Evolutionary conservation across 2,113 vertebrate species (phyloP).

Genomic region (Pterocles gutturalis): DNA sequence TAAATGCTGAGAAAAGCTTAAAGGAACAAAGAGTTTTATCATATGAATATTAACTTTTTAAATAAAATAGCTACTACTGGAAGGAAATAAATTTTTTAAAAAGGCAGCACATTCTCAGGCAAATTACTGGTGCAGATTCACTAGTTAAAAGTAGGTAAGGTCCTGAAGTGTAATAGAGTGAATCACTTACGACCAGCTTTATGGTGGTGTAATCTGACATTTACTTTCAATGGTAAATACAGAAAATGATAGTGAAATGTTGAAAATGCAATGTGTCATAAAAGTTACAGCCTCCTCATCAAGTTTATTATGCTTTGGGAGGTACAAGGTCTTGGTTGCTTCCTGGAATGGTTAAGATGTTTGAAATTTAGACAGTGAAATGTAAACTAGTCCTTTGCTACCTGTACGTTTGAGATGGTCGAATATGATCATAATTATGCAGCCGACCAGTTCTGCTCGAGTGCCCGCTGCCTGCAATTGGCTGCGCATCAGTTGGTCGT

Average conservation of each 20-base stretch:
- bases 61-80: background rate
- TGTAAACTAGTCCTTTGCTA: conserved; percentile 35
- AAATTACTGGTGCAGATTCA: background rate
- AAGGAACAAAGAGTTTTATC: background rate
- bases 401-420: conserved; percentile 27
- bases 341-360: conserved; percentile 31
- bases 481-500: conserved; percentile 23
- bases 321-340: conserved; percentile 8
- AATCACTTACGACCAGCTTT: conserved; percentile 69
- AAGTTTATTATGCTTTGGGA: conserved; percentile 63
- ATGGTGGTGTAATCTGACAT: conserved; percentile 66
- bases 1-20: background rate
- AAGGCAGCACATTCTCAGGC: background rate
- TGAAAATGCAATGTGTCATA: conserved; percentile 66
- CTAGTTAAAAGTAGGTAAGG: conserved; percentile 41
- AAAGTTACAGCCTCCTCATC: conserved; percentile 69
- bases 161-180: conserved; percentile 59
- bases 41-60: background rate
- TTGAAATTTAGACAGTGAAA: conserved; percentile 46
- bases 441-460: conserved; percentile 47
- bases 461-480: conserved; percentile 42
- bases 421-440: conserved; percentile 36
- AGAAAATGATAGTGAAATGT: conserved; percentile 67
- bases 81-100: background rate
- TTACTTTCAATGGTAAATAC: conserved; percentile 73